phyloP scores from a whole-genome alignment of 2,113 vertebrate genomes.

The Megaceryle torquata region DNA sequence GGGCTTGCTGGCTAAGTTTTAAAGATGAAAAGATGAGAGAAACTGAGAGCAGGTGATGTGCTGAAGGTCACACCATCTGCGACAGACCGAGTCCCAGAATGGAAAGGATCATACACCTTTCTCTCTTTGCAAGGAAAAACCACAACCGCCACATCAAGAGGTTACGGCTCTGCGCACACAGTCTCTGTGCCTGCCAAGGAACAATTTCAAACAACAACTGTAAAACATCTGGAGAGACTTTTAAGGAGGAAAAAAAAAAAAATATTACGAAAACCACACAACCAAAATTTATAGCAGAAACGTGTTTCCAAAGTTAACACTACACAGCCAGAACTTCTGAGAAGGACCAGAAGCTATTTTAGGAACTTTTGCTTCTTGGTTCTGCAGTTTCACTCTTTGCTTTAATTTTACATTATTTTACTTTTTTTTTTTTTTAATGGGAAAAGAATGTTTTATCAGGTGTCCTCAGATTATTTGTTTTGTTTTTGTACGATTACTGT shows the following conservation, averaged over 20 bases:
- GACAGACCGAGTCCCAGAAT: background rate
- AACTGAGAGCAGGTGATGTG: background rate
- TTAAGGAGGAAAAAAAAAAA: slow-evolving; percentile 2
- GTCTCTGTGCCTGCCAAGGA: slow-evolving; percentile 32
- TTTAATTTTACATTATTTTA: slow-evolving; percentile 20
- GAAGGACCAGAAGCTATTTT: slow-evolving; percentile 42
- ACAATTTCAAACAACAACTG: slow-evolving; percentile 48
- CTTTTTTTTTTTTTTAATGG: background rate
- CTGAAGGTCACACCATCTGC: slow-evolving; percentile 20
- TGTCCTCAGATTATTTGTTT: background rate
- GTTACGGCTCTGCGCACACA: background rate
- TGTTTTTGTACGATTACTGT: background rate
- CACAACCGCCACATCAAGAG: slow-evolving; percentile 42
- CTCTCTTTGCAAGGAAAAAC: slow-evolving; percentile 14
- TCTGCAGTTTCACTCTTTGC: background rate
- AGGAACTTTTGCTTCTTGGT: slow-evolving; percentile 5
- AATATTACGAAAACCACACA: slow-evolving; percentile 32
- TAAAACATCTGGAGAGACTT: slow-evolving; percentile 63
- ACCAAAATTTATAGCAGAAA: slow-evolving; percentile 57
- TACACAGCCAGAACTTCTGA: slow-evolving; percentile 20
- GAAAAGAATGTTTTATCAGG: slow-evolving; percentile 37
- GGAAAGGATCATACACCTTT: slow-evolving; percentile 13
- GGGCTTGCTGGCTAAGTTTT: background rate
- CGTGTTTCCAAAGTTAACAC: slow-evolving; percentile 56
- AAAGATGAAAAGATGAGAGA: slow-evolving; percentile 34